Base-by-base conservation (phyloP, 2,113 vertebrate species). In the Acrocephalus kingi region DNA sequence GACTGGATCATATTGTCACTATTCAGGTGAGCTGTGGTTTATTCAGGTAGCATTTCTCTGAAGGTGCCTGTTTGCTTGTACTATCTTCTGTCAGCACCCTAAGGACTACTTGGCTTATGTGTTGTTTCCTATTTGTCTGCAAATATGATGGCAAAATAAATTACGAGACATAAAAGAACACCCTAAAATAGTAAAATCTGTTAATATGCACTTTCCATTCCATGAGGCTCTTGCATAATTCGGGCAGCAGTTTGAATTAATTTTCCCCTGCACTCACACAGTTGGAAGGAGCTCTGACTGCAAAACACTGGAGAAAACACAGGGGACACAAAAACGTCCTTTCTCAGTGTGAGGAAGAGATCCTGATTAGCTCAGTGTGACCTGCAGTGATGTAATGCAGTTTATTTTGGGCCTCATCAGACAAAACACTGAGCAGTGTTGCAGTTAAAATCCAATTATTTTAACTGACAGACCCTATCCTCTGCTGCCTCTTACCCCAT, bases 381-480 rank as follows among this genome's bases (percentile, higher is more conserved):
- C 90, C 94, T 51, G 54, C 56, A 22, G 59, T 96, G 95, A 94
- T 69, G 90, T 74, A 69, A 96, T 74, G 89, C 74, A 12, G 89
- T 82, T 96, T 96, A 96, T 97, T 93, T 96, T 84, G 90, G 81
- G 94, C 90, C 75, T 43, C 58, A 87, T 68, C 90, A 96, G 96
- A 82, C 76, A 74, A 90, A 93, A 89, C 10, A 10, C 27, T 12
- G 75, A 94, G 88, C 85, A 54, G 89, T 3, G 33, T n/a, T 84
- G 85, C 86, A 82, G 80, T 56, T 73, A 80, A 86, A 79, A 59
- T 56, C 74, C 80, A 69, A 41, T 87, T 94, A 80, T 77, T 96
- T 83, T 91, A 90, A 31, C 80, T 23, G 89, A 23, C 81, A 93
- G 75, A 69, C 43, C 82, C 59, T 59, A 35, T 94, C 25, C 71